Percentiles rank a stretch among this genome's conserved stretches.
Conservation (phyloP, 1,140 invertebrate species). For the Limonius californicus region DNA sequence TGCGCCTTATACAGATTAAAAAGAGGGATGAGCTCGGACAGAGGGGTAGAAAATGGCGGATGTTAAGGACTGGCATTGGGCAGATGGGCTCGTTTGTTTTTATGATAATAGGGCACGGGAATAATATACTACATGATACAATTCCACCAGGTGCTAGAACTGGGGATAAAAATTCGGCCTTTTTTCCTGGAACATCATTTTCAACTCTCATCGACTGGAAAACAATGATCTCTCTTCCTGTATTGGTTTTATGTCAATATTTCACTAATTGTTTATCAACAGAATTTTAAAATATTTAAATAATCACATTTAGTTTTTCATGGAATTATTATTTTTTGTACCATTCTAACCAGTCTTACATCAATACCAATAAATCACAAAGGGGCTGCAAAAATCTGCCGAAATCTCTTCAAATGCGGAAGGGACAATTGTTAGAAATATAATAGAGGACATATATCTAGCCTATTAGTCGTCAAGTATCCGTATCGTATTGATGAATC, state of each 20-base stretch:
- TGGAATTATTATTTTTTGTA: too few relatives aligned
- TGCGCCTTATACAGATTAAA: slow-evolving; percentile 30
- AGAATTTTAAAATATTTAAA: too few relatives aligned
- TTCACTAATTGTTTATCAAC: too few relatives aligned
- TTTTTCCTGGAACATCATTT: too few relatives aligned
- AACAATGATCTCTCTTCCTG: too few relatives aligned
- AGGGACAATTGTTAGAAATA: background rate
- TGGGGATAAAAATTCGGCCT: background rate
- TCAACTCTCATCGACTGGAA: too few relatives aligned
- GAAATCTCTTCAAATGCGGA: background rate
- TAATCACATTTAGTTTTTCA: too few relatives aligned
- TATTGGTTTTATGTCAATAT: too few relatives aligned
- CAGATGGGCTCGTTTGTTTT: slow-evolving; percentile 32
- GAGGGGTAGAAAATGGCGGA: slow-evolving; percentile 34
- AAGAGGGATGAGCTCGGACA: slow-evolving; percentile 34
- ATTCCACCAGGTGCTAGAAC: slow-evolving; percentile 20
- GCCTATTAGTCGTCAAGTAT: slow-evolving; percentile 1
- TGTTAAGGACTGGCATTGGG: slow-evolving; percentile 28
- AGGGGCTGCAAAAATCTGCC: slow-evolving; percentile 1
- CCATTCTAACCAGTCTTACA: background rate
- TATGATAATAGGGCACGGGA: slow-evolving; percentile 29
- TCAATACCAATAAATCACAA: slow-evolving; percentile 4
- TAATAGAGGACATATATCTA: background rate
- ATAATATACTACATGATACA: slow-evolving; percentile 9
- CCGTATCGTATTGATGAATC: slow-evolving; percentile 12